phyloP scores from a whole-genome alignment of 2,113 vertebrate species.

The Periophthalmodon schlosseri region DNA sequence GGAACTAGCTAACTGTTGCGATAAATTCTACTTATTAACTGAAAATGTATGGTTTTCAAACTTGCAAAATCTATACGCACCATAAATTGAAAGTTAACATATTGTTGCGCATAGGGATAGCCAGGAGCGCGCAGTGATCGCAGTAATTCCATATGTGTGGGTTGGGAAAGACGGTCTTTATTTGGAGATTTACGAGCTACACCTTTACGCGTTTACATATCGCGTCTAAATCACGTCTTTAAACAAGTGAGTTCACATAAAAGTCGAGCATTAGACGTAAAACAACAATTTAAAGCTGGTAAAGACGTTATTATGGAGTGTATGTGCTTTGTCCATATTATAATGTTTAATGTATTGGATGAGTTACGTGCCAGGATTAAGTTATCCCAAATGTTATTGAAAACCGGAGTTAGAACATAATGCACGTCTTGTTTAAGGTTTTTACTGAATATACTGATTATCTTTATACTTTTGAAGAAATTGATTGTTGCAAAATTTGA shows the following conservation, averaged over 20 bases:
- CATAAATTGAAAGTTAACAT: background rate
- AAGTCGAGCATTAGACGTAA: background rate
- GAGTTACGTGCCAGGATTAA: background rate
- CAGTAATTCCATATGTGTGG: constrained; percentile 1
- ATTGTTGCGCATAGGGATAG: background rate
- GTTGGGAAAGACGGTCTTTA: background rate
- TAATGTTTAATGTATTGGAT: background rate
- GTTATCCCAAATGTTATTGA: too few species aligned
- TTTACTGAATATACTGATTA: too few species aligned
- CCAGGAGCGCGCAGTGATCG: background rate
- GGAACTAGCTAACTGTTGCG: background rate
- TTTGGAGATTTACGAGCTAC: background rate
- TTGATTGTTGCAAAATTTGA: too few species aligned
- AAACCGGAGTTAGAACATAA: too few species aligned
- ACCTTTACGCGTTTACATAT: background rate
- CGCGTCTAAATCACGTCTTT: background rate
- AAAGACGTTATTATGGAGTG: background rate
- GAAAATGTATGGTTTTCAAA: background rate
- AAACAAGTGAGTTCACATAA: background rate
- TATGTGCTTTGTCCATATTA: background rate
- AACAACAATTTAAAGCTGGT: background rate
- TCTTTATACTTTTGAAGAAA: too few species aligned
- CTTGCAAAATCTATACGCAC: background rate
- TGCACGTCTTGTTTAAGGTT: too few species aligned
- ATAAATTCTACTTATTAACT: background rate